Conservation (phyloP, 2,797 vertebrate species). For the Rhinatrema bivittatum region DNA sequence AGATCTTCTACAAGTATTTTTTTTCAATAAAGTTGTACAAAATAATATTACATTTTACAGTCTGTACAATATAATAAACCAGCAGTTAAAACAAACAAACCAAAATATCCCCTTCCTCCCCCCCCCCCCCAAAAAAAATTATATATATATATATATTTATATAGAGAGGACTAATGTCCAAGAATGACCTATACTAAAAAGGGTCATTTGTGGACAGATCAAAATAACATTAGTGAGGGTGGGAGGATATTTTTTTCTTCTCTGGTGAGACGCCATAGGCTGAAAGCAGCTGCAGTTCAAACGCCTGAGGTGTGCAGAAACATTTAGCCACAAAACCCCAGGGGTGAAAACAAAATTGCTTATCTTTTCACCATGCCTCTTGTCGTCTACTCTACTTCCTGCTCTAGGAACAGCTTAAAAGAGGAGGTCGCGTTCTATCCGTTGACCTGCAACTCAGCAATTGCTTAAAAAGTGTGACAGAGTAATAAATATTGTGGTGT, state of each 20-base stretch:
- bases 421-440: too few species aligned
- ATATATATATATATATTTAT: constrained; percentile 37
- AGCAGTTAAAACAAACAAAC: constrained; percentile 78
- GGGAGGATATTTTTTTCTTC: constrained; percentile 17
- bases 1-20: constrained; percentile 81
- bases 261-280: constrained; percentile 50
- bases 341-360: constrained; percentile 50
- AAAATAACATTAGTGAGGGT: constrained; percentile 59
- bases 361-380: constrained; percentile 42
- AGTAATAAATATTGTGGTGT: constrained; percentile 82
- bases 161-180: constrained; percentile 58
- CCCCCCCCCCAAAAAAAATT: too few species aligned
- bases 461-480: constrained; percentile 65
- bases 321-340: constrained; percentile 46
- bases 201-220: constrained; percentile 71
- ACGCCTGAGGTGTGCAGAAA: constrained; percentile 62
- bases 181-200: constrained; percentile 61
- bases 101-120: too few species aligned
- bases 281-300: constrained; percentile 57
- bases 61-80: constrained; percentile 96
- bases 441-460: constrained; percentile 43
- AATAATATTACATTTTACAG: constrained; percentile 95
- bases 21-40: constrained; percentile 95
- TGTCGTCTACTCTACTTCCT: constrained; percentile 47
- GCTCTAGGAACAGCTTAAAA: constrained; percentile 47